phyloP scores from a whole-genome alignment of 1,140 invertebrate genomes.

The Meloidogyne exigua region DNA sequence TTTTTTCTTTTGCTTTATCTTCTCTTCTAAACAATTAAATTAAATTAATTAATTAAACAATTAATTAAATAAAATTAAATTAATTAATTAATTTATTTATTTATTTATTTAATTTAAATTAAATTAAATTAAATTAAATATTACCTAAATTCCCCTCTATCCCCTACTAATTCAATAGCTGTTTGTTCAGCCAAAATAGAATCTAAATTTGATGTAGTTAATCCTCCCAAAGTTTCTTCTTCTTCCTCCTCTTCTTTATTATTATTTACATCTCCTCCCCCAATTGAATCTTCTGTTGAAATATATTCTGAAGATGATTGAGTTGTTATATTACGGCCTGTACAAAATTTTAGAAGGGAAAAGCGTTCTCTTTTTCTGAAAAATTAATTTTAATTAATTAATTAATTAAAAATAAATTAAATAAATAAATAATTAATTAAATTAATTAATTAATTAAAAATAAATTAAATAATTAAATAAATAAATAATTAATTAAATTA shows the following conservation, averaged over 20 bases:
- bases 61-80: too few relatives aligned
- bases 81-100: too few relatives aligned
- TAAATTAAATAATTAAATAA: too few relatives aligned
- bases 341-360: slow-evolving; percentile 19
- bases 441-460: too few relatives aligned
- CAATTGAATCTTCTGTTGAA: slow-evolving; percentile 24
- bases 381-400: neutral
- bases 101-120: too few relatives aligned
- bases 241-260: neutral
- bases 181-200: slow-evolving; percentile 19
- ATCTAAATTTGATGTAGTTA: slow-evolving; percentile 27
- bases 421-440: too few relatives aligned
- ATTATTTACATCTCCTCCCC: neutral
- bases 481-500: too few relatives aligned
- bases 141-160: neutral
- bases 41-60: too few relatives aligned
- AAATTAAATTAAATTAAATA: neutral
- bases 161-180: slow-evolving; percentile 15
- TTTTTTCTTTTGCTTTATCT: slow-evolving; percentile 11
- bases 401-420: neutral
- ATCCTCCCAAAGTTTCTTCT: slow-evolving; percentile 14
- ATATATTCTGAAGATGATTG: slow-evolving; percentile 4
- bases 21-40: too few relatives aligned
- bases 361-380: slow-evolving; percentile 25
- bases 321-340: neutral